These are phyloP conservation scores for Platycercus adscitus DNA, from an alignment of 2,113 vertebrate species.

Conservation along the genomic window DNA sequence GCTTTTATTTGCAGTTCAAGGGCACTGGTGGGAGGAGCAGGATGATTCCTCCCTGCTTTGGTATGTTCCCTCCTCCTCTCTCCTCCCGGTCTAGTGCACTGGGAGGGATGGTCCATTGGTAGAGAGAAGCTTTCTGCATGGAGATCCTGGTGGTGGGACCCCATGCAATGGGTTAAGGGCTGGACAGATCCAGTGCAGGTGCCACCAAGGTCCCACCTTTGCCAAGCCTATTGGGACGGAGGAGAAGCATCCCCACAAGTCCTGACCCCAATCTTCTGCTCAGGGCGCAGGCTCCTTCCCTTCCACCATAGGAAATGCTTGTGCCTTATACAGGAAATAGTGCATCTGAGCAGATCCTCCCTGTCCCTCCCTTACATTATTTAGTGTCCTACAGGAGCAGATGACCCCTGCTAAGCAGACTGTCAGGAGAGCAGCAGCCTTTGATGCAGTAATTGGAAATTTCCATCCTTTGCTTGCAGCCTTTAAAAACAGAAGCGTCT, in stretches of 20 bases:
- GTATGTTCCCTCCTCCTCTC: background rate
- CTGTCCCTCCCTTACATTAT: slow-evolving; percentile 75
- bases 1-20: background rate
- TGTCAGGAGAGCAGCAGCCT: slow-evolving; percentile 78
- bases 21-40: background rate
- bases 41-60: background rate
- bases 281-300: background rate
- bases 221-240: background rate
- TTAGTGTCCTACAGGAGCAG: slow-evolving; percentile 77
- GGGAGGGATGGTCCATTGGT: background rate
- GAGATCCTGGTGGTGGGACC: background rate
- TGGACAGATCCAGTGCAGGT: background rate
- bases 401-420: slow-evolving; percentile 79
- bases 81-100: background rate
- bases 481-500: slow-evolving; percentile 73
- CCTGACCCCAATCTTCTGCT: background rate
- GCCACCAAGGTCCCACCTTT: background rate
- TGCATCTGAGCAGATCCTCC: slow-evolving; percentile 26
- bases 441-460: slow-evolving; percentile 84
- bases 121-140: background rate
- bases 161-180: background rate
- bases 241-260: background rate
- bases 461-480: slow-evolving; percentile 84
- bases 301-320: slow-evolving; percentile 46
- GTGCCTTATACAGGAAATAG: background rate